A percentile compares a stretch with the other conserved stretches of the same genome.
Evolutionary conservation across 2,888 invertebrate species (phyloP).

Genomic region (Epirrita christyi): DNA sequence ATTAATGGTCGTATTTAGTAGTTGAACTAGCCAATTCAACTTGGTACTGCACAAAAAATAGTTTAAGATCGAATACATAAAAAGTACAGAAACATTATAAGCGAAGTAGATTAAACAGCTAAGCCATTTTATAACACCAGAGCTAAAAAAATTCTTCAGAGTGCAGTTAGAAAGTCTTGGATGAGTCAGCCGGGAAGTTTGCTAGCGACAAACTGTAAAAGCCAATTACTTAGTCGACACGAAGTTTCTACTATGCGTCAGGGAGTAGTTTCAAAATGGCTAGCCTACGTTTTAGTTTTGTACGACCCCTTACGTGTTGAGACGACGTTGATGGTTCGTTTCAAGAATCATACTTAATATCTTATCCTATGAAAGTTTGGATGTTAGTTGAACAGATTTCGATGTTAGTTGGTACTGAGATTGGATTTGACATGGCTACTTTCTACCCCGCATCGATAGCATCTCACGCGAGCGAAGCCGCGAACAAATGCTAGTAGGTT

Average conservation of each 20-base stretch:
- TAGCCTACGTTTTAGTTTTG: conserved; percentile 51
- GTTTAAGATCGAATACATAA: background rate
- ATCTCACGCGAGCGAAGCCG: no score
- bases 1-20: no score
- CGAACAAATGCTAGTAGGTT: no score
- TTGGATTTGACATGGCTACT: no score
- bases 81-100: conserved; percentile 3
- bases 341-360: conserved; percentile 9
- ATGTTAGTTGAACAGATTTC: no score
- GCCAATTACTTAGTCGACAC: conserved; percentile 71
- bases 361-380: no score
- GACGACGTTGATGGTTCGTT: conserved; percentile 9
- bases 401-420: no score
- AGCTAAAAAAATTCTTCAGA: conserved; percentile 36
- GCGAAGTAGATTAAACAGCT: conserved; percentile 15
- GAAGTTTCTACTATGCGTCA: conserved; percentile 58
- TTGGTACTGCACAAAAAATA: no score
- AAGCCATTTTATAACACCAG: conserved; percentile 15
- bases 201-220: conserved; percentile 65
- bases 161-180: conserved; percentile 42
- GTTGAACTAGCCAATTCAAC: no score
- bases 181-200: conserved; percentile 65
- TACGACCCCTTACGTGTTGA: conserved; percentile 23
- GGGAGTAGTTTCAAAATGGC: conserved; percentile 50
- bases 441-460: no score